These are phyloP conservation scores for cattle (Bos taurus) DNA, from an alignment of 2,113 vertebrate species.

Conservation along the genomic window DNA sequence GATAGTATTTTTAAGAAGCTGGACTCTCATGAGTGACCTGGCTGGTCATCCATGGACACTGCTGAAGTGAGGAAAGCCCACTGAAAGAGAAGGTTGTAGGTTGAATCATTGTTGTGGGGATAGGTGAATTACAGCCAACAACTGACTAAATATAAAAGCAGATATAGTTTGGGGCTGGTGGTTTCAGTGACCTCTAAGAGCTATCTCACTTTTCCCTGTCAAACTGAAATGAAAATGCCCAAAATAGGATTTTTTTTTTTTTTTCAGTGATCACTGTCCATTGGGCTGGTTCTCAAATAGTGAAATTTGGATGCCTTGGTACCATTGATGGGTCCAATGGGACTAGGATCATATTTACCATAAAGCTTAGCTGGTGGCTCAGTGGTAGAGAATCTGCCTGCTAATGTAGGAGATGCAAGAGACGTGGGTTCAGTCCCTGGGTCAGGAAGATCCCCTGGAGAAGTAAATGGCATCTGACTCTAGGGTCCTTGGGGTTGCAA, in stretches of 20 bases:
- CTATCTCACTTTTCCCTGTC: not conserved
- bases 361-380: not conserved
- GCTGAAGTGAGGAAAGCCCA: not conserved
- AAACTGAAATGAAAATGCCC: not conserved
- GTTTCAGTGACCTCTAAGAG: not conserved
- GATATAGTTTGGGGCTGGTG: not conserved
- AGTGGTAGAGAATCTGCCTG: not conserved
- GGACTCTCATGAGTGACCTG: not conserved
- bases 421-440: not conserved
- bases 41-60: not conserved
- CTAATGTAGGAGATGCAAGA: not conserved
- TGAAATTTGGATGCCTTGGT: not conserved
- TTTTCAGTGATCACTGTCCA: not conserved
- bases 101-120: not conserved
- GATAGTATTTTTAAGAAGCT: not conserved
- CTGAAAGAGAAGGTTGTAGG: not conserved
- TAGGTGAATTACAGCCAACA: not conserved
- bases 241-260: not conserved
- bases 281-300: not conserved
- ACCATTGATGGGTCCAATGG: not conserved
- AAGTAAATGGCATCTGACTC: not conserved
- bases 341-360: not conserved
- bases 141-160: not conserved
- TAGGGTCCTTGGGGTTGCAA: not conserved
- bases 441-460: not conserved